phyloP scores from a whole-genome alignment of 2,797 vertebrate genomes.

The Cyclura pinguis region DNA sequence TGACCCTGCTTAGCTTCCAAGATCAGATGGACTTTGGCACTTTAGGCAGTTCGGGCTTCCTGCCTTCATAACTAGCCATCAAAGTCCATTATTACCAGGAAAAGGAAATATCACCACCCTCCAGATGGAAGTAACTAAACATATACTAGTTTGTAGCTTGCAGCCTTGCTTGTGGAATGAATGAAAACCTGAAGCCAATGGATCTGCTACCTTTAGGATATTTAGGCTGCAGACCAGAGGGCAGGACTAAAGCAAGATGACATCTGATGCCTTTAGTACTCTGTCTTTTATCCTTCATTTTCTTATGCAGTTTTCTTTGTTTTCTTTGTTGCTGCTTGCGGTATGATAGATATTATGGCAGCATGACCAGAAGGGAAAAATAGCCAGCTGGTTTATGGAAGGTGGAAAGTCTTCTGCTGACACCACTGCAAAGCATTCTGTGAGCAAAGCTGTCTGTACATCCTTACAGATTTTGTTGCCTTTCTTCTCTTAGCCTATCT shows the following conservation, averaged over 20 bases:
- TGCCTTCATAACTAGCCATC: not conserved
- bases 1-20: too few species aligned
- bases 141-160: not conserved
- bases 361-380: slow-evolving; percentile 9
- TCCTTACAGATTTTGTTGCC: not conserved
- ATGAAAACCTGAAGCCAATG: not conserved
- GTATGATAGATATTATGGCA: not conserved
- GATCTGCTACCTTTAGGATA: too few species aligned
- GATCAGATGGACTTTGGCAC: too few species aligned
- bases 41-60: too few species aligned
- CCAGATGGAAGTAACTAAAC: not conserved
- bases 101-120: not conserved
- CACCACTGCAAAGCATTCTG: not conserved
- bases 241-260: too few species aligned
- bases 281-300: not conserved
- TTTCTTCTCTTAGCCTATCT: too few species aligned
- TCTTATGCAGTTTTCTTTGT: not conserved
- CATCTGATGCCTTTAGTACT: not conserved
- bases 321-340: not conserved
- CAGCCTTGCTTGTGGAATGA: not conserved
- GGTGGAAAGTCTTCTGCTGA: not conserved
- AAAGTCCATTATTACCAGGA: not conserved
- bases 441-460: not conserved
- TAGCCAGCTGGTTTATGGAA: slow-evolving; percentile 1
- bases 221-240: too few species aligned